Percentiles rank a stretch among this genome's conserved stretches.
Conservation (phyloP, 2,888 invertebrate genomes). For the Ochropleura leucogaster region DNA sequence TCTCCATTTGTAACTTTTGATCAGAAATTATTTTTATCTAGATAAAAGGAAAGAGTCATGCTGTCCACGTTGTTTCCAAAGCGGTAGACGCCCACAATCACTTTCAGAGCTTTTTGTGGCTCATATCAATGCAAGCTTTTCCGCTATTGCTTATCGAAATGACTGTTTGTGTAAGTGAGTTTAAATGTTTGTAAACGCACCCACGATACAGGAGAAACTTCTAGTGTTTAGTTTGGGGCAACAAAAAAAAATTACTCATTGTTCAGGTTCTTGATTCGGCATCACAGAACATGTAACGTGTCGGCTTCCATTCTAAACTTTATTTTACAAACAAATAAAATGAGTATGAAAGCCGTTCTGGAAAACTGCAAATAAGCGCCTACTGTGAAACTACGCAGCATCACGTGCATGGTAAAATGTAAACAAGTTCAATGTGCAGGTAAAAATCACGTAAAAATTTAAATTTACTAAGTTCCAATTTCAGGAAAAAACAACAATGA, state of each 20-base stretch:
- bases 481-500: constrained; percentile 32
- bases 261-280: no score
- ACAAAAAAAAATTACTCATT: no score
- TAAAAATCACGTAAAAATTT: neutral
- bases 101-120: neutral
- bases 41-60: neutral
- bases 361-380: constrained; percentile 10
- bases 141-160: neutral
- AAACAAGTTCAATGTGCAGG: neutral
- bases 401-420: neutral
- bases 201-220: no score
- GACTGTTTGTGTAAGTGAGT: no score
- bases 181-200: no score
- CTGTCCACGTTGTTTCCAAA: neutral
- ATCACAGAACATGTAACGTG: no score
- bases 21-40: neutral
- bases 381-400: neutral
- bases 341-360: neutral
- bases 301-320: neutral
- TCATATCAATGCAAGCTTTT: neutral
- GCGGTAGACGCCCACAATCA: neutral
- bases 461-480: neutral
- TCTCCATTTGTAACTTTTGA: constrained; percentile 39
- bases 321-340: neutral
- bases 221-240: no score